phyloP scores from a whole-genome alignment of 2,113 vertebrate genomes.

The Oreotragus oreotragus region DNA sequence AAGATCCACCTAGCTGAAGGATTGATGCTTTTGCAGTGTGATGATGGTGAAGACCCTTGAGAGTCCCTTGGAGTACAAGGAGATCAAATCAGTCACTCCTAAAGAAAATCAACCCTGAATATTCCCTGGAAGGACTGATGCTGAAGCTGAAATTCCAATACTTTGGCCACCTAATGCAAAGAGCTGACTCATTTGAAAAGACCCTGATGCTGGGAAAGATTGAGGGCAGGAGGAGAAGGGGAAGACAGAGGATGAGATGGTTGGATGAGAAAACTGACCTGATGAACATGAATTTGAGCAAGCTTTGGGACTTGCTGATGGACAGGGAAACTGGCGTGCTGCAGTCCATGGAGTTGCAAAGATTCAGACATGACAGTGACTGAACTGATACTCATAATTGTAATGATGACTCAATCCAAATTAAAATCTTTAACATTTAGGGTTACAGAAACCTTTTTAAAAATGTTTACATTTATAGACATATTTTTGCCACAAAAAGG shows the following conservation, averaged over 20 bases:
- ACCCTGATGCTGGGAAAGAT: neutral
- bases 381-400: neutral
- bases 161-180: neutral
- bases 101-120: neutral
- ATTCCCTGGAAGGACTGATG: neutral
- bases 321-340: rapidly evolving
- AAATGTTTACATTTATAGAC: neutral
- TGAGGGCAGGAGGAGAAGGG: neutral
- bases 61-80: neutral
- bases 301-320: neutral
- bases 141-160: neutral
- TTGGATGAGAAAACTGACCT: neutral
- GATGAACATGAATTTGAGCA: neutral
- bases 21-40: neutral
- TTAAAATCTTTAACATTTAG: neutral
- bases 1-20: neutral
- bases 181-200: neutral
- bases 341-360: neutral
- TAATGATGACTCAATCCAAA: neutral
- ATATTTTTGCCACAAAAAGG: neutral
- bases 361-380: neutral
- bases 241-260: neutral
- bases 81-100: neutral
- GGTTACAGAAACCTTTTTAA: neutral
- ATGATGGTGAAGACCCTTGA: neutral